These are phyloP conservation scores for Syngnathoides biaculeatus DNA, from an alignment of 2,113 vertebrate species.

Conservation along the genomic window DNA sequence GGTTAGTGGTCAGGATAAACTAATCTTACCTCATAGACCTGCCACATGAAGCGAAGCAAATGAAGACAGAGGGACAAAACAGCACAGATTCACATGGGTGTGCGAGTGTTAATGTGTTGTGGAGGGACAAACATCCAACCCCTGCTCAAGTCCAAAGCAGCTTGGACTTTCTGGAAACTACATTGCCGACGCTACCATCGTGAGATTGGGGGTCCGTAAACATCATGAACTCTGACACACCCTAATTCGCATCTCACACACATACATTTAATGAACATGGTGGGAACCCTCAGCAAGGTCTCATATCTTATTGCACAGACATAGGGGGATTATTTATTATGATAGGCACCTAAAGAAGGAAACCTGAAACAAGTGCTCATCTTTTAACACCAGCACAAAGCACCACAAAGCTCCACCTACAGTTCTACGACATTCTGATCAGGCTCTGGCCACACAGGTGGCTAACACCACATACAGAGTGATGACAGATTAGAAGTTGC, in stretches of 20 bases:
- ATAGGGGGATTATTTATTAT: slow-evolving; percentile 25
- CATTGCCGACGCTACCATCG: slow-evolving; percentile 28
- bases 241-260: slow-evolving; percentile 22
- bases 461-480: slow-evolving; percentile 9
- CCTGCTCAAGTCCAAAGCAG: background rate
- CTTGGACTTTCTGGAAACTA: slow-evolving; percentile 27
- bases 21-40: slow-evolving; percentile 98
- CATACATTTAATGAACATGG: slow-evolving; percentile 21
- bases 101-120: slow-evolving; percentile 28
- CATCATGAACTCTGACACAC: slow-evolving; percentile 16
- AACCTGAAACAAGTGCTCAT: slow-evolving; percentile 16
- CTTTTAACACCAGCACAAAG: slow-evolving; percentile 21
- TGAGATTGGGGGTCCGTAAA: slow-evolving; percentile 19
- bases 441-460: background rate
- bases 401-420: background rate
- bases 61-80: slow-evolving; percentile 72
- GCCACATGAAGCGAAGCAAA: slow-evolving; percentile 83
- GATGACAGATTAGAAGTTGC: slow-evolving; percentile 2
- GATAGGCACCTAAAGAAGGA: slow-evolving; percentile 34
- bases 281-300: slow-evolving; percentile 35
- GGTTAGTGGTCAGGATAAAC: slow-evolving; percentile 64
- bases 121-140: slow-evolving; percentile 23
- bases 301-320: slow-evolving; percentile 27
- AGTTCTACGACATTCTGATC: slow-evolving; percentile 10
- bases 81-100: slow-evolving; percentile 62